Evolutionary conservation across 2,888 invertebrate genomes (phyloP).

Genomic region (Caenorhabditis plicata): DNA sequence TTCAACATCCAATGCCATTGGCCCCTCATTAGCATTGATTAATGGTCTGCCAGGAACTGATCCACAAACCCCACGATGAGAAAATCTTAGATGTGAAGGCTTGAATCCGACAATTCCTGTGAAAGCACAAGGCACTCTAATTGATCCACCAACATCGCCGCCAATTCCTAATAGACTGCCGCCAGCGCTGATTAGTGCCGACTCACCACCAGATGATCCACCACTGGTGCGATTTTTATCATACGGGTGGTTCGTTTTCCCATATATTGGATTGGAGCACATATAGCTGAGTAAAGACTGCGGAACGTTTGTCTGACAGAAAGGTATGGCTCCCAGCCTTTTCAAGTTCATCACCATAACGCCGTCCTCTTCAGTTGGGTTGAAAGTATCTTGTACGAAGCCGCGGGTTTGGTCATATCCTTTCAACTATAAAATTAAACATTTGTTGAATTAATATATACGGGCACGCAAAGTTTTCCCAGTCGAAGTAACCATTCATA

Average conservation of each 20-base stretch:
- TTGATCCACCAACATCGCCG: slow-evolving; percentile 69
- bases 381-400: slow-evolving; percentile 61
- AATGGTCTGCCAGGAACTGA: slow-evolving; percentile 58
- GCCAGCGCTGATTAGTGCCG: slow-evolving; percentile 67
- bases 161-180: slow-evolving; percentile 68
- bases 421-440: slow-evolving; percentile 43
- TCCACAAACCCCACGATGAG: slow-evolving; percentile 29
- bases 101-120: slow-evolving; percentile 68
- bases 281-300: slow-evolving; percentile 45
- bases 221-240: slow-evolving; percentile 65
- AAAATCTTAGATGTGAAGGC: slow-evolving; percentile 63
- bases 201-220: slow-evolving; percentile 69
- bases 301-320: slow-evolving; percentile 67
- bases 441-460: too few relatives aligned
- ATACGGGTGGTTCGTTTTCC: slow-evolving; percentile 67
- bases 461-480: too few relatives aligned
- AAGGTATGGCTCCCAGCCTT: slow-evolving; percentile 66
- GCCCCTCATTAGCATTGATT: slow-evolving; percentile 43
- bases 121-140: slow-evolving; percentile 68
- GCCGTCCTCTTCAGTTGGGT: slow-evolving; percentile 22
- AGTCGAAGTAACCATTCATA: too few relatives aligned
- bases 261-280: slow-evolving; percentile 67
- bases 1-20: slow-evolving; percentile 51
- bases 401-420: slow-evolving; percentile 61
- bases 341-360: slow-evolving; percentile 35